Evolutionary conservation across 1,140 invertebrate genomes (phyloP), one percentile per base, ranked within the genome.

Genomic region (Hyles vespertilio): DNA sequence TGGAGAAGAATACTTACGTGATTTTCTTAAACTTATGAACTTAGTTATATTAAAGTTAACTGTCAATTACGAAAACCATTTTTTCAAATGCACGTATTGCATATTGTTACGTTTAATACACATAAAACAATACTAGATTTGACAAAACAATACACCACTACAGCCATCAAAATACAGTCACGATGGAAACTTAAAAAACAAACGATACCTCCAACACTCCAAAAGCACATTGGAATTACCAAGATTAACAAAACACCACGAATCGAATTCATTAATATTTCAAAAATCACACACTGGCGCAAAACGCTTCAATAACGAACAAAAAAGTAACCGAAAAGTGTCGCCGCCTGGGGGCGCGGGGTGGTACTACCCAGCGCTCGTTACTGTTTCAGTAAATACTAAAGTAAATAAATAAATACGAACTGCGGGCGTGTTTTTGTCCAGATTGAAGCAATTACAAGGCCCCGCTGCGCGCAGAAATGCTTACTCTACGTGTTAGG

Each of bases 321-420:
- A 54, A 65, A 65, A 65, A 61, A 55, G 52, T 48, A 32, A 44
- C 36, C 51, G 43, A 58, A 59, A 51, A 34, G 51, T 57, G 34
- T 40, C 36, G 36, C 36, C 5, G 36, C 4, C 44, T 22, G 22
- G 48, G 45, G 51, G 12, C 49, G 22, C 51, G 40, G 45, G 51
- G 40, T 65, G 11, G 12, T 5, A 8, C 4, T 5, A 40, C 36
- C 5, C 45, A 60, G 52, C 62, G 59, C 74, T 73, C 65, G 62
- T 66, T 71, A 69, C 59, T 79, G 79, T 79, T 77, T 67, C 74
- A 79, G 77, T 85, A 85, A 85, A 85, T 84, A 84, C 69, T 40
- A 69, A 77, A 76, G 77, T 85, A 85, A 85, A 85, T 85, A 85
- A 85, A 85, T 85, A 85, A 85, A 85, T 85, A 82, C 68, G 66